These are phyloP conservation scores for Pao palembangensis DNA, from an alignment of 2,113 vertebrate genomes.

Conservation along the genomic window DNA sequence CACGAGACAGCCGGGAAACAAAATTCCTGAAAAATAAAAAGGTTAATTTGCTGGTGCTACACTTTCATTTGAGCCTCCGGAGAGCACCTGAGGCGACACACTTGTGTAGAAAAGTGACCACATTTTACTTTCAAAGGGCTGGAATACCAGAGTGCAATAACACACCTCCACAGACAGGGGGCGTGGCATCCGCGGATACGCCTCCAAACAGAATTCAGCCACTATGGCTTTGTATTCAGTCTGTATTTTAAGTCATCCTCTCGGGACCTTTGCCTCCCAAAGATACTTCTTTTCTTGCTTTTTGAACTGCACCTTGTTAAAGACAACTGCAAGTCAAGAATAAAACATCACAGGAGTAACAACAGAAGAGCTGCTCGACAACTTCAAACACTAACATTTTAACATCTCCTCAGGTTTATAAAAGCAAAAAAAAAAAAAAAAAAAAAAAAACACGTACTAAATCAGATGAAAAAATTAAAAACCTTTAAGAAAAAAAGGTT, in stretches of 20 bases:
- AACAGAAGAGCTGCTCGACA: conserved; percentile 55
- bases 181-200: neutral
- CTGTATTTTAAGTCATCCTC: conserved; percentile 35
- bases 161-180: conserved; percentile 26
- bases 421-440: conserved; percentile 56
- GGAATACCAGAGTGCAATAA: conserved; percentile 70
- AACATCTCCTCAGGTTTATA: conserved; percentile 51
- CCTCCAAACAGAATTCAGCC: conserved; percentile 55
- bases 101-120: conserved; percentile 68
- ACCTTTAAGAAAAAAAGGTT: conserved; percentile 44
- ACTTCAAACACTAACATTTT: conserved; percentile 58
- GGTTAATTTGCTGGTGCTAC: conserved; percentile 74
- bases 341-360: conserved; percentile 69
- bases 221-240: conserved; percentile 70
- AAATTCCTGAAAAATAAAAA: conserved; percentile 55
- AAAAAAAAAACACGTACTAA: conserved; percentile 59
- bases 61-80: conserved; percentile 26
- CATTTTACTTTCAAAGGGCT: conserved; percentile 68
- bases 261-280: conserved; percentile 58
- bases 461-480: conserved; percentile 61
- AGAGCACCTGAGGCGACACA: conserved; percentile 55
- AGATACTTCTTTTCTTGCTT: conserved; percentile 31
- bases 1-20: conserved; percentile 61
- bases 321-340: conserved; percentile 68
- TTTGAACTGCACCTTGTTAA: conserved; percentile 59